Base-by-base conservation (phyloP, 1,140 invertebrate species). In the Venustaconcha ellipsiformis region DNA sequence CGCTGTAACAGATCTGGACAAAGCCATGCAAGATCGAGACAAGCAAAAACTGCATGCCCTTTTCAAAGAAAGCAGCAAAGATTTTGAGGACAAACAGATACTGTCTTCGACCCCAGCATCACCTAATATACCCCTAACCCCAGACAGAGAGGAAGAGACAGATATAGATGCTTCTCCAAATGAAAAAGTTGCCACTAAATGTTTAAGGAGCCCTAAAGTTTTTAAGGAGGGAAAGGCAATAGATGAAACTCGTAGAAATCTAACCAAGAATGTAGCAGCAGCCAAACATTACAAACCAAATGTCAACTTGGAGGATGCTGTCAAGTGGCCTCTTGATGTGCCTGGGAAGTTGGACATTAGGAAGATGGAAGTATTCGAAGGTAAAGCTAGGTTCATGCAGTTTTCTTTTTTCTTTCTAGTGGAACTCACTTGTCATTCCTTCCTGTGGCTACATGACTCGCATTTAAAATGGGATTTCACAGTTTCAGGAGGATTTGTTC, bases 321-420 rank as follows among this genome's bases (percentile, higher is more conserved):
- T 86, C 0, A 83, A 80, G 57, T 83, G 80, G 77, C 86, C 86
- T 1, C 65, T 66, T 56, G 69, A 74, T 26, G 63, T 84, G 23
- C 86, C 84, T 18, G 71, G 72, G 30, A 83, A 80, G 62, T 73
- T 86, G 20, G 79, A 82, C 57, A 80, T 83, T 30, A 82, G 68
- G 20, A 80, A 84, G 26, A 80, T 81, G 74, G 82, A 86, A 68
- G 81, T 83, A 0, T 87, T 87, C 84, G 82, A 86, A 83, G 86
- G 86, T 87, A 76, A 73, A 63, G 68, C 60, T 23, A 20, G 14
- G 14, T 20, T 63, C 60, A 17, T 17, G 20, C 18, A 48, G 23
- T 74, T 17, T 30, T 64, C 13, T 17, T 65, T 62, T n/a, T 26
- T 14, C 17, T 58, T 48, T 72, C 23, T 58, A 18, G 6, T 48